A percentile compares a stretch with the other conserved stretches of the same genome.
phyloP scores from a whole-genome alignment of 2,113 vertebrate species.

The Poeciliopsis prolifica region DNA sequence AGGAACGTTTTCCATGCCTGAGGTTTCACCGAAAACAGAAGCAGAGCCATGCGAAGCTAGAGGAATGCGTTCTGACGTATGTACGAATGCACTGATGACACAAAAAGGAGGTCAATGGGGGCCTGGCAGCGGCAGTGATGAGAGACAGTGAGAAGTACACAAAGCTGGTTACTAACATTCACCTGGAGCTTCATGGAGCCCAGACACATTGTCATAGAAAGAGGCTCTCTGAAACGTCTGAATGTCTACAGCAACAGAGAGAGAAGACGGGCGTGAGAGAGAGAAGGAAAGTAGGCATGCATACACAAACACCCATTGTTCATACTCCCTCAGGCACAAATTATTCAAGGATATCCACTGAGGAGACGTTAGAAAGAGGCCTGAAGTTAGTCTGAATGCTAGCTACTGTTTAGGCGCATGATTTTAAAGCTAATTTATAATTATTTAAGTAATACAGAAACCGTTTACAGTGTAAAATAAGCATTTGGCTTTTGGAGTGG shows the following conservation, averaged over 20 bases:
- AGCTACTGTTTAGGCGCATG: background rate
- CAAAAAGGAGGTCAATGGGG: constrained; percentile 7
- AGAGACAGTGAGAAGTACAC: constrained; percentile 21
- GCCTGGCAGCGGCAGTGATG: constrained; percentile 9
- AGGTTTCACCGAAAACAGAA: constrained; percentile 5
- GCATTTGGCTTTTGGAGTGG: background rate
- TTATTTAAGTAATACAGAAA: constrained; percentile 15
- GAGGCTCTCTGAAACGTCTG: constrained; percentile 98
- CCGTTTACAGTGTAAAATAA: background rate
- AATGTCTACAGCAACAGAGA: constrained; percentile 91
- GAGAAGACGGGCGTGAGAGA: constrained; percentile 67
- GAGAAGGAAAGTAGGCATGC: constrained; percentile 56
- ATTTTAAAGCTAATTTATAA: constrained; percentile 24
- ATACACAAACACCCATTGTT: background rate
- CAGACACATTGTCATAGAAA: constrained; percentile 99
- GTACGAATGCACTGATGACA: constrained; percentile 32
- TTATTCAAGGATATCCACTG: background rate
- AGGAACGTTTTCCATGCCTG: constrained; percentile 1
- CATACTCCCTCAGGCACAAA: constrained; percentile 1
- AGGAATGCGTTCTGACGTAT: background rate
- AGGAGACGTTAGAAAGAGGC: constrained; percentile 32
- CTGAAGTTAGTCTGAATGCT: constrained; percentile 18
- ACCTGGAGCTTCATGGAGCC: constrained; percentile 96
- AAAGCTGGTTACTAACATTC: constrained; percentile 78
- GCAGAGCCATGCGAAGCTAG: constrained; percentile 66